phyloP scores from a whole-genome alignment of 1,140 invertebrate species.

The Euwallacea similis region DNA sequence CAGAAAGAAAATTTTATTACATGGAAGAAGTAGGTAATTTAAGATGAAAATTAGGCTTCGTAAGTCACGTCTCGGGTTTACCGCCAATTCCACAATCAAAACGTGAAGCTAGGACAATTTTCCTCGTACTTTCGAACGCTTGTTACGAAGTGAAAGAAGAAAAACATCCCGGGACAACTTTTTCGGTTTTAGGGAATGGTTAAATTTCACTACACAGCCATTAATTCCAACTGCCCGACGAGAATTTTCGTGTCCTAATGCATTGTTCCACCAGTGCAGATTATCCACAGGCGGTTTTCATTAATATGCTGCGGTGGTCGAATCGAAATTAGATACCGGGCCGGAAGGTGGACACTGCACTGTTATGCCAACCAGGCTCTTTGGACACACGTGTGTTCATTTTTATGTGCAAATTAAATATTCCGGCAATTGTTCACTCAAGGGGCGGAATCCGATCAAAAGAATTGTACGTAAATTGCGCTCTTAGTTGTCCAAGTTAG shows the following conservation, averaged over 20 bases:
- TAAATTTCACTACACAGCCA: constrained; percentile 8
- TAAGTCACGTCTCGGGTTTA: constrained; percentile 28
- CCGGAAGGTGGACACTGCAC: too few species aligned
- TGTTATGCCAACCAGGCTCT: too few species aligned
- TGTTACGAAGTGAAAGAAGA: not conserved
- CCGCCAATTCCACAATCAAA: constrained; percentile 26
- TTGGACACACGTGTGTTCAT: too few species aligned
- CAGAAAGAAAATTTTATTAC: constrained; percentile 37
- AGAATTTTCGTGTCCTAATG: constrained; percentile 18
- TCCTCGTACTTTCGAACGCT: constrained; percentile 3
- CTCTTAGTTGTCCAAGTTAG: too few species aligned
- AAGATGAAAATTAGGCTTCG: constrained; percentile 36
- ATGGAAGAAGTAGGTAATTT: constrained; percentile 37
- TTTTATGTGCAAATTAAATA: too few species aligned
- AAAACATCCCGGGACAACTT: not conserved
- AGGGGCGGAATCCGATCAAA: too few species aligned
- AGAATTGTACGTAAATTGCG: too few species aligned
- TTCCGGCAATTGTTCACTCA: too few species aligned
- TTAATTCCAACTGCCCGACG: constrained; percentile 17
- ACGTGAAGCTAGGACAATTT: constrained; percentile 8
- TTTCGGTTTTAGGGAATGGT: not conserved
- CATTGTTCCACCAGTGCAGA: constrained; percentile 15
- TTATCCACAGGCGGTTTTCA: constrained; percentile 27
- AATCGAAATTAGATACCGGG: constrained; percentile 10
- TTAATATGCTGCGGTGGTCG: constrained; percentile 20